Evolutionary conservation across 1,140 invertebrate genomes (phyloP), one percentile per base, ranked within the genome.

Genomic region (Neotoxoptera formosana): DNA sequence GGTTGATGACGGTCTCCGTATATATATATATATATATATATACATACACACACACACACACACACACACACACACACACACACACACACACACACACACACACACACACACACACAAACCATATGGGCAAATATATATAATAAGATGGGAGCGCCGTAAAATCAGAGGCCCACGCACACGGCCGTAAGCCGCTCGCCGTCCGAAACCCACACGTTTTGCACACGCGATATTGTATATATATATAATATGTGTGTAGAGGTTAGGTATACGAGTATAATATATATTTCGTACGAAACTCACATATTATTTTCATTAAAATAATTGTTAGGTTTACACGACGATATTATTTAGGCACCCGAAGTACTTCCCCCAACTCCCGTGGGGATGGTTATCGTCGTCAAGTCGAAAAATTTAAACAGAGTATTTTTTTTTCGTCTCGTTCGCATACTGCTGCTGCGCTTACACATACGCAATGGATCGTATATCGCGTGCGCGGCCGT

Each of bases 201-300:
- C 91, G 51, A 93, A 86, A 48, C 91, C 91, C 91, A 93, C 91
- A 93, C 91, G 91, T 93, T 93, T 93, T 93, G 91, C 91, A 93
- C 91, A 93, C 91, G 91, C 91, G 81, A 93, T 81, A 83, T 41
- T 76, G n/a, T 76, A 30, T 56, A 56, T 25, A 67, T 76, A 76
- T 14, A 34, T 76, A n/a, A 4, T 41, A 4, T 41, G 41, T 41
- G 41, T 41, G 41, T 41, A 41, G 41, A 41, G 41, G 41, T 41
- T 2, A 41, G 41, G 41, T 41, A 41, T 34, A n/a, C 60, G n/a
- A 76, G 60, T 41, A 41, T n/a, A n/a, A n/a, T n/a, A n/a, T 17
- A 76, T 76, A 34, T 30, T 76, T 76, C 30, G n/a, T 76, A n/a
- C 60, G 60, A 76, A 76, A 76, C 60, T 76, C 60, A 45, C 56